Evolutionary conservation across 2,113 vertebrate species (phyloP).

Genomic region (Pyxicephalus adspersus): DNA sequence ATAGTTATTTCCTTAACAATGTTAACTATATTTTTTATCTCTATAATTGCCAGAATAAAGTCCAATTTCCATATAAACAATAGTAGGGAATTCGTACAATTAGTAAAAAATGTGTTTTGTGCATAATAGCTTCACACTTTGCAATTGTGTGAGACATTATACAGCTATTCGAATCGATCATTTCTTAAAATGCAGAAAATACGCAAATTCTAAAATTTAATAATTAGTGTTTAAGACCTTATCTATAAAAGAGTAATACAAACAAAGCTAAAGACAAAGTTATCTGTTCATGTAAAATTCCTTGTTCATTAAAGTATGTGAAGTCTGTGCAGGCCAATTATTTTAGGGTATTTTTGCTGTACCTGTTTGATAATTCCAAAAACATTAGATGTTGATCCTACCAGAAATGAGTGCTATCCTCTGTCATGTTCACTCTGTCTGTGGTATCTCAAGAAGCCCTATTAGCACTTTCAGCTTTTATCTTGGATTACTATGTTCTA

Average conservation of each 20-base stretch:
- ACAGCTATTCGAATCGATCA: slow-evolving; percentile 25
- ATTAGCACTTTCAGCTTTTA: no score
- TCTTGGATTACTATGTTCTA: no score
- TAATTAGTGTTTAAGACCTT: slow-evolving; percentile 36
- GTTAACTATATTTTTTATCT: slow-evolving; percentile 56
- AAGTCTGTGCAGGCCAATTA: neutral
- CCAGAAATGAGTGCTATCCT: no score
- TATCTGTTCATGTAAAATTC: neutral
- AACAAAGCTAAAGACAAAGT: slow-evolving; percentile 17
- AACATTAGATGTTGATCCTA: no score
- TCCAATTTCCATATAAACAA: slow-evolving; percentile 46
- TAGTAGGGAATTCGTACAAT: slow-evolving; percentile 44
- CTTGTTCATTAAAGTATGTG: neutral
- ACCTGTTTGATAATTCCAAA: no score
- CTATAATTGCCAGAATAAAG: slow-evolving; percentile 55
- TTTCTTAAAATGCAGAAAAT: slow-evolving; percentile 37
- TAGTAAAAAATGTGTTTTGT: slow-evolving; percentile 31
- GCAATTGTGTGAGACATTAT: slow-evolving; percentile 28
- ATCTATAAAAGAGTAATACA: slow-evolving; percentile 39
- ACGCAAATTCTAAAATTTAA: slow-evolving; percentile 16
- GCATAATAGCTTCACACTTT: slow-evolving; percentile 17
- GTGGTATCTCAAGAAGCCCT: no score
- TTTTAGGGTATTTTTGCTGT: neutral
- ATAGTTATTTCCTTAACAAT: slow-evolving; percentile 53
- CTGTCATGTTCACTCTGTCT: no score